Conservation (phyloP, 2,113 vertebrate species). For the Gallinago media region DNA sequence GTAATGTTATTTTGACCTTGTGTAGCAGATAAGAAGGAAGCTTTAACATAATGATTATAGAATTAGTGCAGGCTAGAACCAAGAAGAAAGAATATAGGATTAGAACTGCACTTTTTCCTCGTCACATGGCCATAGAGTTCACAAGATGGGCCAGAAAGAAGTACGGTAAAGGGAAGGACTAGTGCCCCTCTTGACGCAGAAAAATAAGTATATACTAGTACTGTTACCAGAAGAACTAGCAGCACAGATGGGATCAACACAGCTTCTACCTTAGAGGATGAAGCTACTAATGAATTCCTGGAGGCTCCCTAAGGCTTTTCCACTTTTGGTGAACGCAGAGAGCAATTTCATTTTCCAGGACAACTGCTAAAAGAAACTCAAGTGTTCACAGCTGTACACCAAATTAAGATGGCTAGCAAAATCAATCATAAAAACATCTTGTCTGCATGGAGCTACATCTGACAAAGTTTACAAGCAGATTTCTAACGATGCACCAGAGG, state of each 20-base stretch:
- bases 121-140: not conserved
- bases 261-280: not conserved
- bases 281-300: not conserved
- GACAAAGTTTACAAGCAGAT: not conserved
- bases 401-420: not conserved
- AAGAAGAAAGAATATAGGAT: not conserved
- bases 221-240: not conserved
- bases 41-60: not conserved
- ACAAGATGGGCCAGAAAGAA: not conserved
- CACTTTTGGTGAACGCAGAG: not conserved
- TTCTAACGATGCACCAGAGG: not conserved
- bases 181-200: not conserved
- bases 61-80: not conserved
- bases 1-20: not conserved
- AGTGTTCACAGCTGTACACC: not conserved
- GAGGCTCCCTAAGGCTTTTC: not conserved
- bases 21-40: not conserved
- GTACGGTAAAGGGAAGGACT: not conserved
- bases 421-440: not conserved
- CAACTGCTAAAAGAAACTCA: not conserved
- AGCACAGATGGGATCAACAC: not conserved
- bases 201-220: too few species aligned
- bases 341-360: not conserved
- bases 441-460: not conserved
- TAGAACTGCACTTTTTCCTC: not conserved